Evolutionary conservation across 2,113 vertebrate genomes (phyloP).

Genomic region (Eulemur rufifrons): DNA sequence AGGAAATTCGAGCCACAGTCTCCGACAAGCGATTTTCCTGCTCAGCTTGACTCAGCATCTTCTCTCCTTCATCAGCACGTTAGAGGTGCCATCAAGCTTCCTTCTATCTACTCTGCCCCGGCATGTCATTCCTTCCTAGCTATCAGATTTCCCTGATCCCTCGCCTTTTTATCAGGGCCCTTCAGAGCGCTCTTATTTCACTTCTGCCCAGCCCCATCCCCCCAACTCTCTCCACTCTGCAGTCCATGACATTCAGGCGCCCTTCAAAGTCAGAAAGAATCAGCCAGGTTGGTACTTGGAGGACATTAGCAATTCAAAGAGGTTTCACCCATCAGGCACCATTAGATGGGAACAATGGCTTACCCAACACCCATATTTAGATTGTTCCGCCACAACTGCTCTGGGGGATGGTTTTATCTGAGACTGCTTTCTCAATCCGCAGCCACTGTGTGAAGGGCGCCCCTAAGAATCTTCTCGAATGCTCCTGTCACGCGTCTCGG

Average conservation of each 20-base stretch:
- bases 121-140: neutral
- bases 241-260: neutral
- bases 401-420: neutral
- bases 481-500: neutral
- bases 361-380: neutral
- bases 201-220: neutral
- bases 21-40: neutral
- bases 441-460: neutral
- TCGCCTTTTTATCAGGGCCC: neutral
- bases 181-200: neutral
- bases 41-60: neutral
- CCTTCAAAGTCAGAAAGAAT: slow-evolving; percentile 34
- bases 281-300: neutral
- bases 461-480: neutral
- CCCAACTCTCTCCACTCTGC: neutral
- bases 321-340: neutral
- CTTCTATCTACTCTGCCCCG: neutral
- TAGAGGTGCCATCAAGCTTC: neutral
- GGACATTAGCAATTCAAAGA: neutral
- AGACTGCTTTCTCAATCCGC: neutral
- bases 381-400: neutral
- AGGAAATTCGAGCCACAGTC: neutral
- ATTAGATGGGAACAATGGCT: neutral
- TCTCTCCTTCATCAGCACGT: neutral
- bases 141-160: slow-evolving; percentile 1